Conservation (phyloP, 2,888 invertebrate genomes). For the Papilio protenor region DNA sequence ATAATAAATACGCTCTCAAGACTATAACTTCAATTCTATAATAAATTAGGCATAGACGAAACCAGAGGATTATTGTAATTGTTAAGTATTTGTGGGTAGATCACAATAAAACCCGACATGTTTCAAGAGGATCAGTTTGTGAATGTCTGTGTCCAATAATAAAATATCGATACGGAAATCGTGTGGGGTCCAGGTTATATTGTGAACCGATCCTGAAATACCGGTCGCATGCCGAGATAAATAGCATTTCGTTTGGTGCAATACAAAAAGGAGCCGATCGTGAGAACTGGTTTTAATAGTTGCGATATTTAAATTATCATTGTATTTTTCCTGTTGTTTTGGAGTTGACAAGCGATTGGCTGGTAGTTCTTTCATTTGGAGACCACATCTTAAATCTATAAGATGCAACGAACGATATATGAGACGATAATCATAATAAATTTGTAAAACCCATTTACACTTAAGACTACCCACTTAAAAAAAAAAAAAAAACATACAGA, state of each 20-base stretch:
- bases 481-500: no score
- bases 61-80: no score
- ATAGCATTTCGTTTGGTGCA: constrained; percentile 36
- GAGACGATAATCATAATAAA: no score
- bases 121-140: constrained; percentile 25
- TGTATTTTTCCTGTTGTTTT: background rate
- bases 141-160: constrained; percentile 31
- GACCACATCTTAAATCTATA: background rate
- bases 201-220: constrained; percentile 42
- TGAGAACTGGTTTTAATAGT: constrained; percentile 31
- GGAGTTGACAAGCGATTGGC: background rate
- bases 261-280: constrained; percentile 30
- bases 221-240: constrained; percentile 40
- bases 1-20: no score
- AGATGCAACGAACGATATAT: no score
- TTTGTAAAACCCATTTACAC: no score
- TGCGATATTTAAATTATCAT: background rate
- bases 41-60: no score
- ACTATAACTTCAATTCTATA: no score
- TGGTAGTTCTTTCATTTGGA: background rate
- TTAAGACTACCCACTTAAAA: no score
- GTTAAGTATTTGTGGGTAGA: background rate
- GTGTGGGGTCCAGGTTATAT: constrained; percentile 26
- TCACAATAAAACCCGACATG: constrained; percentile 11
- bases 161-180: constrained; percentile 41